Conservation (phyloP, 2,113 vertebrate species). For the Ailuropoda melanoleuca region DNA sequence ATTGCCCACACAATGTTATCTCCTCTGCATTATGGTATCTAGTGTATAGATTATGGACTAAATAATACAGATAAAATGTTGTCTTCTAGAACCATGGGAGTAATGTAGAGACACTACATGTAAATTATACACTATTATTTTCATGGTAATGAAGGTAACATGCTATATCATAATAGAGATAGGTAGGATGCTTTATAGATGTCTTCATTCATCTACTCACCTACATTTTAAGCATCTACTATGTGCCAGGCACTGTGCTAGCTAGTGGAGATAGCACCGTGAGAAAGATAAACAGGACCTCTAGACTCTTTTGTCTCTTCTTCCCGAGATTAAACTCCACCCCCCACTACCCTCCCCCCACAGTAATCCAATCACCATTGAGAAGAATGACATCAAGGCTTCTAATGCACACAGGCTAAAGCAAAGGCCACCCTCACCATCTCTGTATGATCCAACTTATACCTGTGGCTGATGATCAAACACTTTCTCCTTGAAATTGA, state of each 20-base stretch:
- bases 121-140: not conserved
- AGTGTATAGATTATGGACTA: not conserved
- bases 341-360: too few species aligned
- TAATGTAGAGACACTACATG: not conserved
- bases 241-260: not conserved
- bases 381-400: not conserved
- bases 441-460: not conserved
- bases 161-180: too few species aligned
- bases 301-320: not conserved
- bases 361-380: not conserved
- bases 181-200: not conserved
- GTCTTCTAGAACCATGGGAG: not conserved
- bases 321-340: not conserved
- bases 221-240: not conserved
- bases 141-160: not conserved
- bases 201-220: not conserved
- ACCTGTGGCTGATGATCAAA: not conserved
- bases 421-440: not conserved
- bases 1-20: not conserved
- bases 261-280: not conserved
- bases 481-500: not conserved
- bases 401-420: not conserved
- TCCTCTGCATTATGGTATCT: not conserved
- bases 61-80: not conserved
- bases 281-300: not conserved